A percentile compares a stretch with the other conserved stretches of the same genome.
Conservation (phyloP, 2,113 vertebrate genomes). For the Tonatia bakeri region DNA sequence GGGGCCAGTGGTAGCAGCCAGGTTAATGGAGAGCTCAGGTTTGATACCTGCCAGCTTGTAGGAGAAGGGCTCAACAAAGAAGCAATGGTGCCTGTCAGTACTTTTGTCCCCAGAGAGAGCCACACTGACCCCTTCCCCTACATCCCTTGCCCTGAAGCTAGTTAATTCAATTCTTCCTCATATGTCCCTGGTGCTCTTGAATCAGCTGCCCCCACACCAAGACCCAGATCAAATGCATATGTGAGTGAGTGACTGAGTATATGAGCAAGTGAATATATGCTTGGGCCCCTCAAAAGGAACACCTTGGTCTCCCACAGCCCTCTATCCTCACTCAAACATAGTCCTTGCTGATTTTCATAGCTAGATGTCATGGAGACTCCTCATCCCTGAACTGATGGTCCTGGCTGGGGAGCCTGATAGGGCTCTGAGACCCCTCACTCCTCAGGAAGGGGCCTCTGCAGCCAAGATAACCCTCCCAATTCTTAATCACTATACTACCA, state of each 20-base stretch:
- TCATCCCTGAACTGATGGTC: not conserved
- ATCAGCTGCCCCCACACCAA: not conserved
- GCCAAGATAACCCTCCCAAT: not conserved
- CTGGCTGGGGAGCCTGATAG: not conserved
- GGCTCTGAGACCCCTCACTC: not conserved
- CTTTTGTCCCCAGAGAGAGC: not conserved
- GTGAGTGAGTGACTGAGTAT: not conserved
- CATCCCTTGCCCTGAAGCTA: not conserved
- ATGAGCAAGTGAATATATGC: not conserved
- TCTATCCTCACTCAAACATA: not conserved
- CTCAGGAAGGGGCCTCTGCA: not conserved
- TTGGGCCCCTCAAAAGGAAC: not conserved
- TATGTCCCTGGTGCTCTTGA: not conserved
- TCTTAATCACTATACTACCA: not conserved
- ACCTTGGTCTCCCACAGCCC: not conserved
- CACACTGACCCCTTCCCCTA: not conserved
- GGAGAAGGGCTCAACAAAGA: not conserved
- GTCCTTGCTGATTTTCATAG: not conserved
- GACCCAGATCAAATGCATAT: not conserved
- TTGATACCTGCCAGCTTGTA: not conserved
- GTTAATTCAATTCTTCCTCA: not conserved
- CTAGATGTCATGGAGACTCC: not conserved
- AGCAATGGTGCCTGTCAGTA: not conserved
- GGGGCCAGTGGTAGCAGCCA: not conserved
- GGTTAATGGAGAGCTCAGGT: not conserved